A percentile compares a stretch with the other conserved stretches of the same genome.
Evolutionary conservation across 2,888 invertebrate species (phyloP).

Genomic region (Spodoptera picta): DNA sequence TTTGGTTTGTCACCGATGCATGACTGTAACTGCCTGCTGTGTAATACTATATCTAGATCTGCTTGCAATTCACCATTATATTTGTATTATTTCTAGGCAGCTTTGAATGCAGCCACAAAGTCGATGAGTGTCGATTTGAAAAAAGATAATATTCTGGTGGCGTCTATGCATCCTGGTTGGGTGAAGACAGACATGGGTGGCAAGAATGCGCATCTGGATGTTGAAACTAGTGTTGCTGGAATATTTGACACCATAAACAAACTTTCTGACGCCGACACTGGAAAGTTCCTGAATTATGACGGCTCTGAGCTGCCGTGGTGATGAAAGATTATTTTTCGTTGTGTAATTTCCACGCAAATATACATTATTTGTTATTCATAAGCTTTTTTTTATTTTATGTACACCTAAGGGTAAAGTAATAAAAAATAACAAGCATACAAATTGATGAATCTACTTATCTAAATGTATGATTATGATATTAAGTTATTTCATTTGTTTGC

Average conservation of each 20-base stretch:
- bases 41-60: background rate
- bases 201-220: slow-evolving; percentile 91
- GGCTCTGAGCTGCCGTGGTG: slow-evolving; percentile 93
- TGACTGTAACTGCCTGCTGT: background rate
- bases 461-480: too few relatives aligned
- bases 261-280: slow-evolving; percentile 91
- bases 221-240: slow-evolving; percentile 90
- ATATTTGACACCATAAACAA: slow-evolving; percentile 91
- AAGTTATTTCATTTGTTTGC: too few relatives aligned
- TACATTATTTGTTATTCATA: background rate
- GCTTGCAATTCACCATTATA: background rate
- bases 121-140: slow-evolving; percentile 95
- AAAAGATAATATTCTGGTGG: slow-evolving; percentile 92
- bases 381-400: background rate
- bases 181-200: slow-evolving; percentile 97
- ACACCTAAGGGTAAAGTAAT: too few relatives aligned
- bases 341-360: slow-evolving; percentile 7
- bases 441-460: too few relatives aligned
- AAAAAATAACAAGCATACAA: too few relatives aligned
- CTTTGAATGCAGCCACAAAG: slow-evolving; percentile 95
- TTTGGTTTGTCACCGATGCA: too few relatives aligned
- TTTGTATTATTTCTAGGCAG: slow-evolving; percentile 89
- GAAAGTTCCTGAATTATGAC: slow-evolving; percentile 93
- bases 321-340: slow-evolving; percentile 24
- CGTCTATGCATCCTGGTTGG: slow-evolving; percentile 96